Percentiles rank a stretch among this genome's conserved stretches.
phyloP scores from a whole-genome alignment of 2,888 invertebrate genomes.

The Anoplius nigerrimus region DNA sequence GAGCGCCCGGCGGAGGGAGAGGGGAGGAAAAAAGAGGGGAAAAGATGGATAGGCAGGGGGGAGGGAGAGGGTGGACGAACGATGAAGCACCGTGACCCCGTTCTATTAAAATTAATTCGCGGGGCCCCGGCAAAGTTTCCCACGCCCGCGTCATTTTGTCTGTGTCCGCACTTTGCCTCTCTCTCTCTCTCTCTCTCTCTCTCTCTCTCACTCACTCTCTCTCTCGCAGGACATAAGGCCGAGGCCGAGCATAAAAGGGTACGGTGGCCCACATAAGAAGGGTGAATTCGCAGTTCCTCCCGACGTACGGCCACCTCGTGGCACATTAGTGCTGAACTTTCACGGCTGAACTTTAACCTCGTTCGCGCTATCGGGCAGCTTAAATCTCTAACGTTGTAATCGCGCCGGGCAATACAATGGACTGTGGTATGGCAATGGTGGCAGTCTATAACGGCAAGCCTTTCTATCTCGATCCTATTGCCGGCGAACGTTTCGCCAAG shows the following conservation, averaged over 20 bases:
- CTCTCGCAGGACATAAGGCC: slow-evolving; percentile 10
- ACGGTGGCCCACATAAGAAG: slow-evolving; percentile 14
- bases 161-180: too few relatives aligned
- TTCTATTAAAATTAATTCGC: slow-evolving; percentile 31
- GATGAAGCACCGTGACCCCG: not conserved
- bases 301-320: slow-evolving; percentile 8
- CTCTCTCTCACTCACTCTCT: slow-evolving; percentile 11
- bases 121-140: slow-evolving; percentile 19
- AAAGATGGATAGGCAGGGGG: not conserved
- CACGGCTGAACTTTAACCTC: slow-evolving; percentile 18
- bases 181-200: not conserved
- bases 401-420: too few relatives aligned
- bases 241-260: slow-evolving; percentile 2
- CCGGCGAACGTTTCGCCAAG: slow-evolving; percentile 3
- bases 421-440: too few relatives aligned
- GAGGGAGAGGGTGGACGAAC: not conserved
- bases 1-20: too few relatives aligned
- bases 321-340: slow-evolving; percentile 34
- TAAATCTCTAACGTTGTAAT: not conserved
- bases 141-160: not conserved
- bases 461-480: slow-evolving; percentile 8
- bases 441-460: slow-evolving; percentile 6
- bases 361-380: slow-evolving; percentile 24
- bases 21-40: not conserved
- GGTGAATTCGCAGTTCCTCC: slow-evolving; percentile 18